Percentiles rank a stretch among this genome's conserved stretches.
Evolutionary conservation across 2,797 vertebrate species (phyloP).

Genomic region (Xiphorhynchus erythropygius): DNA sequence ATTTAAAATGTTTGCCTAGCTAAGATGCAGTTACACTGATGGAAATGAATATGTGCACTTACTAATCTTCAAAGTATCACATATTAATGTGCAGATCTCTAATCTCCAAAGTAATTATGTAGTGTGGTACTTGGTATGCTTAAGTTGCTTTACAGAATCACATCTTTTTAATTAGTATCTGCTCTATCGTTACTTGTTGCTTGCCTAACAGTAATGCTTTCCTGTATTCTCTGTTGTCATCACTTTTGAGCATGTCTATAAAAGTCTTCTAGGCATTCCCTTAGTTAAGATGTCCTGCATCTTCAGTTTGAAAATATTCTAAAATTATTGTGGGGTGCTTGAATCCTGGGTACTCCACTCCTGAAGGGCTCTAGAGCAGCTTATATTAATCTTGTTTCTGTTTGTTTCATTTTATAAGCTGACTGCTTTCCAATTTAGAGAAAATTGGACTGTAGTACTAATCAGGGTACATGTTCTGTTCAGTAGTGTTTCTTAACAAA

Average conservation of each 20-base stretch:
- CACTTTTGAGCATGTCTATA: background rate
- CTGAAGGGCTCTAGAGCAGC: background rate
- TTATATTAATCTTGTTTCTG: background rate
- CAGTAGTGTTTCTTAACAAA: background rate
- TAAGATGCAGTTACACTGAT: background rate
- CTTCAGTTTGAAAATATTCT: background rate
- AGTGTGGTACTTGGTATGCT: background rate
- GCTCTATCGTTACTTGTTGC: background rate
- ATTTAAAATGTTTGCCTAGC: background rate
- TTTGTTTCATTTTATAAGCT: background rate
- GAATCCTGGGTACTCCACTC: background rate
- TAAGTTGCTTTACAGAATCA: background rate
- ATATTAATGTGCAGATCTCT: background rate
- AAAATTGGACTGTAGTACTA: background rate
- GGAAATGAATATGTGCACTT: background rate
- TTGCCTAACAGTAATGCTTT: background rate
- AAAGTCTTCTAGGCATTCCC: background rate
- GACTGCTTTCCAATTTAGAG: background rate
- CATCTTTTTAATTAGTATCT: background rate
- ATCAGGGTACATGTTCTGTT: background rate
- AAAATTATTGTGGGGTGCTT: background rate
- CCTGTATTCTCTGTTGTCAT: background rate
- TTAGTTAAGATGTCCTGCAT: background rate
- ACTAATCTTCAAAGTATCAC: background rate
- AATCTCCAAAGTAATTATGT: background rate